These are phyloP conservation scores for Dasypolia templi DNA, from an alignment of 2,888 invertebrate genomes.

Conservation along the genomic window DNA sequence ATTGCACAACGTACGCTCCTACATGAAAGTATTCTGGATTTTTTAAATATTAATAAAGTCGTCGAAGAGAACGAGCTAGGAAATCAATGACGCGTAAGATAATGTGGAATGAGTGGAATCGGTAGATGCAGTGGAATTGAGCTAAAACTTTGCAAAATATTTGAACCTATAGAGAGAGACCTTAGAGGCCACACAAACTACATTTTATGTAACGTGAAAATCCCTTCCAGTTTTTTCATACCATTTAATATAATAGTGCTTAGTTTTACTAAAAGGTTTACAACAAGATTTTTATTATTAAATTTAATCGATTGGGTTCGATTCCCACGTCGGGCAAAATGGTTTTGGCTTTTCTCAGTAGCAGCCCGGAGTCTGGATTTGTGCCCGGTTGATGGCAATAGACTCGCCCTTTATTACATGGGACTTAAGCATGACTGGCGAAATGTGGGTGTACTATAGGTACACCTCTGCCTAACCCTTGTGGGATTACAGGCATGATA, in stretches of 20 bases:
- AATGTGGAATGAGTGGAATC: no score
- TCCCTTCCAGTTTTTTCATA: not conserved
- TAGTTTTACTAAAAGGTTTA: not conserved
- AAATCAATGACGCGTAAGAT: not conserved
- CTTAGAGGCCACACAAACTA: not conserved
- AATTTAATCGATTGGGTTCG: no score
- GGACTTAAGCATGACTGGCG: no score
- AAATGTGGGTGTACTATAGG: no score
- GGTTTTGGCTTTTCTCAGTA: no score
- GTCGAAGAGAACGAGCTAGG: not conserved
- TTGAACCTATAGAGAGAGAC: not conserved
- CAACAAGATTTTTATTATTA: not conserved
- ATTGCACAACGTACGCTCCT: conserved; percentile 67
- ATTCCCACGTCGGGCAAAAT: no score
- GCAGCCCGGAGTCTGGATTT: no score
- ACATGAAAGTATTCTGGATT: conserved; percentile 4
- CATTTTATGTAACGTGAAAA: not conserved
- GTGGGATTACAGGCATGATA: no score
- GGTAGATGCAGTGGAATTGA: not conserved
- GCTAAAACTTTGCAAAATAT: no score
- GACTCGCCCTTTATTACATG: no score
- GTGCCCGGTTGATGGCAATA: no score
- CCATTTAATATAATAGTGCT: not conserved
- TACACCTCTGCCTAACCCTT: no score
- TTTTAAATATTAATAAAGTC: not conserved